Conservation (phyloP, 2,113 vertebrate species). For the Calidris pygmaea region DNA sequence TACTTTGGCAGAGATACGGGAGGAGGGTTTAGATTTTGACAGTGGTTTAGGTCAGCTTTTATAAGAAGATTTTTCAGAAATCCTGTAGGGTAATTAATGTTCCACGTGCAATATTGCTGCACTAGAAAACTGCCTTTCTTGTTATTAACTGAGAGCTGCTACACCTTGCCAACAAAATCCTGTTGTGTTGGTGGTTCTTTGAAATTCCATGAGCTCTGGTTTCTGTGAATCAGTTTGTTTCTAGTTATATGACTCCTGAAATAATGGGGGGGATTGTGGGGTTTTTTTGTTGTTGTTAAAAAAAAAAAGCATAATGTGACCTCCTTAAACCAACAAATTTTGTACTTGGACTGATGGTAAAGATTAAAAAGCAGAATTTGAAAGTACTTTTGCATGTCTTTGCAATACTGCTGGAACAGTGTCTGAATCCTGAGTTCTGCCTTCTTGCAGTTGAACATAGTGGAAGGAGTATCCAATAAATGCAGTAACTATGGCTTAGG, state of each 20-base stretch:
- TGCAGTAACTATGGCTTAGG: background rate
- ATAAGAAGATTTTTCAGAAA: background rate
- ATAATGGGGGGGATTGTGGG: background rate
- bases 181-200: background rate
- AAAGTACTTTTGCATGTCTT: background rate
- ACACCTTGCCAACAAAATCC: background rate
- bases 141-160: background rate
- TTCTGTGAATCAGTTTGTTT: background rate
- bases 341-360: background rate
- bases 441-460: background rate
- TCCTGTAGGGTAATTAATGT: background rate
- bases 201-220: background rate
- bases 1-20: background rate
- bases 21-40: background rate
- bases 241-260: background rate
- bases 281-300: background rate
- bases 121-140: background rate
- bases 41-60: background rate
- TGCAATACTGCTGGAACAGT: background rate
- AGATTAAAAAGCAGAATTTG: background rate
- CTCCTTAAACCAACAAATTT: background rate
- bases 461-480: background rate
- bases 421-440: background rate
- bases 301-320: background rate
- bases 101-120: background rate